These are phyloP conservation scores for Otocyon megalotis DNA, from an alignment of 2,113 vertebrate species.

Conservation along the genomic window DNA sequence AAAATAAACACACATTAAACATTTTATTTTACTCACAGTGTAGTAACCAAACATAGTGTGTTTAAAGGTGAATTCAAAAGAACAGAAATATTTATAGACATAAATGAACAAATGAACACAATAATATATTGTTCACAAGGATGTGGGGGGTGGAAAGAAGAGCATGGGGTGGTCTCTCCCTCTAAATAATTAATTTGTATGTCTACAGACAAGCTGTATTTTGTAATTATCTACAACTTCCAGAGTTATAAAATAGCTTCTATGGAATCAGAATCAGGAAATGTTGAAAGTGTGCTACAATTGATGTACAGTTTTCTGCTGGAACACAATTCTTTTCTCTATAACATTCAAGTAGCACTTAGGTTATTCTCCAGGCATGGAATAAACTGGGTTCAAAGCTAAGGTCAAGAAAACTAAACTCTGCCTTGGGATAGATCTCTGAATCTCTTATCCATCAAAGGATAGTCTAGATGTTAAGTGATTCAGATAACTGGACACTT, in stretches of 20 bases:
- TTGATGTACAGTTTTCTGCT: background rate
- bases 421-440: background rate
- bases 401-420: slow-evolving; percentile 73
- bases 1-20: background rate
- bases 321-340: background rate
- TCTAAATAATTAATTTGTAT: background rate
- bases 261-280: background rate
- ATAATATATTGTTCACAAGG: background rate
- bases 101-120: background rate
- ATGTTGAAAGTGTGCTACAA: background rate
- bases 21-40: background rate
- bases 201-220: background rate
- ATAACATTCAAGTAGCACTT: background rate
- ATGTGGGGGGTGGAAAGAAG: background rate
- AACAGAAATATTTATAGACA: background rate
- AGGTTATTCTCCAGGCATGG: background rate
- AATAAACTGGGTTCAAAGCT: slow-evolving; percentile 48
- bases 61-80: background rate
- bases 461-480: background rate
- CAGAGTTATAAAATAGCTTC: background rate
- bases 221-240: background rate
- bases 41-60: background rate
- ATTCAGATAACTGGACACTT: background rate
- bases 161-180: background rate
- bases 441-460: background rate